A percentile compares a stretch with the other conserved stretches of the same genome.
Evolutionary conservation across 2,797 vertebrate species (phyloP).

Genomic region (Myotis pilosus): DNA sequence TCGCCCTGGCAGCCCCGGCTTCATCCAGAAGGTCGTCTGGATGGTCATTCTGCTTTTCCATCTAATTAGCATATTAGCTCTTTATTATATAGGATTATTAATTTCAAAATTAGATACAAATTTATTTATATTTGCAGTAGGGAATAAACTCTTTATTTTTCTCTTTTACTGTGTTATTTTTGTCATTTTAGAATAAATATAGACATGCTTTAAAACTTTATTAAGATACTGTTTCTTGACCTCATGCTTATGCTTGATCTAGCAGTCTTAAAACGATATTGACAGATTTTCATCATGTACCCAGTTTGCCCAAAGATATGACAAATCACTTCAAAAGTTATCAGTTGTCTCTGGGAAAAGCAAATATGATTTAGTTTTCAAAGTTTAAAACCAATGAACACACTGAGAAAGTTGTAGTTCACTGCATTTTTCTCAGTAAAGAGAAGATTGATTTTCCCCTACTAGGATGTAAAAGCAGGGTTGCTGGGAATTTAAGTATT

Average conservation of each 20-base stretch:
- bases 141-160: background rate
- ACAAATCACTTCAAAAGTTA: slow-evolving; percentile 29
- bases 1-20: no score
- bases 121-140: background rate
- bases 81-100: background rate
- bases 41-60: no score
- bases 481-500: slow-evolving; percentile 64
- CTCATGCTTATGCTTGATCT: background rate
- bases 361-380: slow-evolving; percentile 48
- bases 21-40: no score
- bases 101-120: background rate
- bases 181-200: background rate
- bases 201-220: background rate
- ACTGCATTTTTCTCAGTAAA: slow-evolving; percentile 57
- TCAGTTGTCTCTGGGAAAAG: background rate
- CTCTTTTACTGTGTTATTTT: background rate
- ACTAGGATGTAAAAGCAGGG: slow-evolving; percentile 53
- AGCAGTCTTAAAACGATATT: background rate
- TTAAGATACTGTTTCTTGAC: background rate
- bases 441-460: slow-evolving; percentile 67
- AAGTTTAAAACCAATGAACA: slow-evolving; percentile 45
- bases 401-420: slow-evolving; percentile 47
- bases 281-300: background rate
- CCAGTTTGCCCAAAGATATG: background rate
- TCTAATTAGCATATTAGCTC: no score